These are phyloP conservation scores for Chauna torquata DNA, from an alignment of 2,113 vertebrate species.

Conservation along the genomic window DNA sequence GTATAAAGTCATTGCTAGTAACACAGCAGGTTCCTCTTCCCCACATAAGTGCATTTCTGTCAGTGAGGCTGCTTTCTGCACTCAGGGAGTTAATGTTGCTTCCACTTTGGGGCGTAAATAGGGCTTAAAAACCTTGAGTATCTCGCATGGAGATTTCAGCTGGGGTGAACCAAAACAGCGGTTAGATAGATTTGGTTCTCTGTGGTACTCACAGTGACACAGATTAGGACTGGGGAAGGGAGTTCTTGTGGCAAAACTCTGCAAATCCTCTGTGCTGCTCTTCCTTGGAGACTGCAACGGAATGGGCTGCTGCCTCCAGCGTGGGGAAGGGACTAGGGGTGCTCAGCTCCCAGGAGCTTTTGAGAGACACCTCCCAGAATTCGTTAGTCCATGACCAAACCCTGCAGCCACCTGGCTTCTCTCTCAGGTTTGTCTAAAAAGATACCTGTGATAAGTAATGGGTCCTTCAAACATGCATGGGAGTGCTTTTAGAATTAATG, in stretches of 20 bases:
- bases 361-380: background rate
- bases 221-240: background rate
- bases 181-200: slow-evolving; percentile 14
- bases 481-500: background rate
- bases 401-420: accelerated
- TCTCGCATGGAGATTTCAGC: background rate
- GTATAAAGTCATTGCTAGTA: background rate
- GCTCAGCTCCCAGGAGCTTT: background rate
- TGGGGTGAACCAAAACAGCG: background rate
- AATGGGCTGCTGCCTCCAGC: background rate
- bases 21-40: slow-evolving; percentile 7
- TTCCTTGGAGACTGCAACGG: accelerated
- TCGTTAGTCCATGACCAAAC: background rate
- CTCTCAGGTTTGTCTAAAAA: background rate
- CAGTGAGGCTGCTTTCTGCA: background rate
- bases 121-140: background rate
- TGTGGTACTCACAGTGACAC: background rate
- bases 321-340: background rate
- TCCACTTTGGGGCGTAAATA: slow-evolving; percentile 20
- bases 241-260: background rate
- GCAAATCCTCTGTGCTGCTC: background rate
- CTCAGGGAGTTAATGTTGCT: slow-evolving; percentile 6
- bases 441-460: background rate
- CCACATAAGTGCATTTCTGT: background rate
- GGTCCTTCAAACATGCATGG: background rate